A percentile compares a stretch with the other conserved stretches of the same genome.
These are phyloP conservation scores for Sciaenops ocellatus DNA, from an alignment of 2,797 vertebrate genomes.

Conservation along the genomic window DNA sequence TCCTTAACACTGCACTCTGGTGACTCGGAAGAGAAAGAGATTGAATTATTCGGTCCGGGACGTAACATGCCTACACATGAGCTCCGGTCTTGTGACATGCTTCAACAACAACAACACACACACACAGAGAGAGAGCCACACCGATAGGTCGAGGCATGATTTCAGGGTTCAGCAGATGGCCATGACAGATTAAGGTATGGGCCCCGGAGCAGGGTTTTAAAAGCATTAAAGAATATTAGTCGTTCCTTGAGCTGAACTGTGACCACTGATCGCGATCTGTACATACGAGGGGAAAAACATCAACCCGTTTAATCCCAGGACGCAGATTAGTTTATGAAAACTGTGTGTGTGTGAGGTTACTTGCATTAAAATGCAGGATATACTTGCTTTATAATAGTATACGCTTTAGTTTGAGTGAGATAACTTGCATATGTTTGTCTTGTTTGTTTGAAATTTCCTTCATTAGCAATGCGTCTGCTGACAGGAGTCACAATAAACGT, in stretches of 20 bases:
- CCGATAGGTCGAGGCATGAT: not conserved
- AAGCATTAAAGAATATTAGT: conserved; percentile 35
- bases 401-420: not conserved
- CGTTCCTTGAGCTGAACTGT: conserved; percentile 16
- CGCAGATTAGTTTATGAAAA: not conserved
- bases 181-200: conserved; percentile 27
- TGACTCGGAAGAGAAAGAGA: not conserved
- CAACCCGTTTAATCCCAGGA: not conserved
- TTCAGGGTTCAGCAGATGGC: conserved; percentile 46
- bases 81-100: conserved; percentile 42
- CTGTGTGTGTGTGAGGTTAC: not conserved
- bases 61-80: conserved; percentile 1
- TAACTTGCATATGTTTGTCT: too few species aligned
- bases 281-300: not conserved
- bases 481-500: too few species aligned
- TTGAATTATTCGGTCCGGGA: not conserved
- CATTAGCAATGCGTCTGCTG: too few species aligned
- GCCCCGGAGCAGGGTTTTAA: conserved; percentile 5
- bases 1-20: not conserved
- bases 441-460: not conserved
- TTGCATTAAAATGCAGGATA: not conserved
- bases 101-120: conserved; percentile 5
- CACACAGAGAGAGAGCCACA: not conserved
- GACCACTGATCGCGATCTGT: conserved; percentile 3
- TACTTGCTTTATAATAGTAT: not conserved